phyloP scores from a whole-genome alignment of 2,113 vertebrate genomes.

The Meriones unguiculatus region DNA sequence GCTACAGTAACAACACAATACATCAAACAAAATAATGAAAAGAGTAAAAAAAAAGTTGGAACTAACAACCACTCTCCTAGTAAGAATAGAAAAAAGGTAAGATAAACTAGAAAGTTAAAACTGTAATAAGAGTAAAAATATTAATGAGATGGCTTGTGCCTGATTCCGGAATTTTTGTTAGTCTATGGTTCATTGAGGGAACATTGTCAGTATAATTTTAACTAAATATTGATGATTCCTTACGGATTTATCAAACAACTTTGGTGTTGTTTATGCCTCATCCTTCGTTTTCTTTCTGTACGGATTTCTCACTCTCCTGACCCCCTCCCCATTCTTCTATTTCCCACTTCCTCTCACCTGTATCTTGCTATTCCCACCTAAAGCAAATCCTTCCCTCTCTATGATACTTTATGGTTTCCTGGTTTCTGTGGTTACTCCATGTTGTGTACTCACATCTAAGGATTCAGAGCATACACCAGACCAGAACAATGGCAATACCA shows the following conservation, averaged over 20 bases:
- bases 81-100: neutral
- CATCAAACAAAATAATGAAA: neutral
- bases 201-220: neutral
- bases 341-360: neutral
- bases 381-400: neutral
- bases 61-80: neutral
- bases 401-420: neutral
- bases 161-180: neutral
- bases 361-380: neutral
- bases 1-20: neutral
- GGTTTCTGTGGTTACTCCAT: neutral
- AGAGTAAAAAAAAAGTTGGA: neutral
- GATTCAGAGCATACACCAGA: neutral
- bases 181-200: neutral
- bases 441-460: neutral
- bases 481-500: neutral
- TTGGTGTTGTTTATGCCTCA: neutral
- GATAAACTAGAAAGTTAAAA: neutral
- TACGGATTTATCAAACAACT: neutral
- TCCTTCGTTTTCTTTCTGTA: neutral
- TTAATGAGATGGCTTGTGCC: neutral
- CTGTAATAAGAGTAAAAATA: neutral
- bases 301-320: neutral
- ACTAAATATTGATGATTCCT: neutral
- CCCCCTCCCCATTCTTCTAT: neutral